Evolutionary conservation across 2,797 vertebrate species (phyloP).

Genomic region (Pantherophis alleghaniensis): DNA sequence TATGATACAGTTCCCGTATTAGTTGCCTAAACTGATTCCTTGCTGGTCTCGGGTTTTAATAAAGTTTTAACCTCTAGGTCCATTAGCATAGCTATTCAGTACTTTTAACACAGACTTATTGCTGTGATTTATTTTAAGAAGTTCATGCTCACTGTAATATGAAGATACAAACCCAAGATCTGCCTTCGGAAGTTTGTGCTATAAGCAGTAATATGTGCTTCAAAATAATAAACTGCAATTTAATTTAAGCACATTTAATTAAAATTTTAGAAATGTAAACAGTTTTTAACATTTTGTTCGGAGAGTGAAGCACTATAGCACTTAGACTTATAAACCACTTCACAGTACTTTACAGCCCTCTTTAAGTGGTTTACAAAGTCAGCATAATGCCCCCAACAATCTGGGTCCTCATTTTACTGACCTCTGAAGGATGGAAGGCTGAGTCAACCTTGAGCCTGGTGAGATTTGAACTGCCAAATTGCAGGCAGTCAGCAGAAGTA

Average conservation of each 20-base stretch:
- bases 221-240: conserved; percentile 30
- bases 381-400: too few relatives aligned
- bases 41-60: conserved; percentile 56
- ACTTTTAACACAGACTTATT: conserved; percentile 50
- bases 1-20: conserved; percentile 70
- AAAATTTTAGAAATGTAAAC: conserved; percentile 20
- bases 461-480: too few relatives aligned
- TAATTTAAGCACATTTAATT: conserved; percentile 38
- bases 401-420: too few relatives aligned
- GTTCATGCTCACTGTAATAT: conserved; percentile 40
- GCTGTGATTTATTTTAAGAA: conserved; percentile 28
- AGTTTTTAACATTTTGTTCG: not conserved
- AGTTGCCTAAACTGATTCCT: conserved; percentile 65
- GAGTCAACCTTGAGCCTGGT: too few relatives aligned
- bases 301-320: not conserved
- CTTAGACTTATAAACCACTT: too few relatives aligned
- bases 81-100: conserved; percentile 42
- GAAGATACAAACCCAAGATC: conserved; percentile 50
- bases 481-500: too few relatives aligned
- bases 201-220: conserved; percentile 32
- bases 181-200: conserved; percentile 44
- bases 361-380: too few relatives aligned
- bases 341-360: too few relatives aligned
- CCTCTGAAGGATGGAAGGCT: too few relatives aligned
- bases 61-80: conserved; percentile 51